Base-by-base conservation (phyloP, 30 jellyfish, hydroid and myxozoan species). In the Nemopilema nomurai region DNA sequence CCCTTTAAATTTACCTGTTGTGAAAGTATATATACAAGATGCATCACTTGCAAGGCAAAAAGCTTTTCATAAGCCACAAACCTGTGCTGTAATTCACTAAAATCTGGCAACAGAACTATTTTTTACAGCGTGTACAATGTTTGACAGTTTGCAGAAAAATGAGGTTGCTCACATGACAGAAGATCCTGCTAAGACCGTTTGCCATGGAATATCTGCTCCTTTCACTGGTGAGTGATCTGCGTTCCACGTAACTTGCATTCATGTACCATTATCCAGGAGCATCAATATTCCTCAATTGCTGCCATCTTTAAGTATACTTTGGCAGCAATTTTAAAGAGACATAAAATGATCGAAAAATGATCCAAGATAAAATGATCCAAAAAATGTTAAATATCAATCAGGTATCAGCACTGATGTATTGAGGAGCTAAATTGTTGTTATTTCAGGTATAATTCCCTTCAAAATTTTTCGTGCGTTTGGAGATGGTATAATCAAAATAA, bases 191-290 rank as follows among this genome's bases (percentile, higher is more conserved):
- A 52, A 70, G n/a, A 89, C 97, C 18, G 76, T 94, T 8, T 97
- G 98, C 69, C 87, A 97, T 74, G 99, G 99, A 20, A 74, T 94
- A 6, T 76, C 96, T 20, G 98, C 99, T 28, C 99, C 99, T 0
- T 89, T 63, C 79, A 96, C 97, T 19, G 99, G 99, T 94, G 77
- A 6, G 13, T 3, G 13, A 41, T 41, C 9, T 13, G 13, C 6
- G 9, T 3, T 41, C 13, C 13, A 13, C 6, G 57, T 41, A 6
- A 41, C 13, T 3, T 3, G 6, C 13, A 13, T 41, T 41, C 13
- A 3, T 13, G 13, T 3, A 41, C 6, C 57, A 41, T 41, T 3
- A 13, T 41, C 13, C 6, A 41, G 6, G 13, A 41, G 13, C 13
- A 3, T 41, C 13, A 6, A 41, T 41, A 13, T 41, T 41, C 6